These are phyloP conservation scores for Hestina assimilis DNA, from an alignment of 1,140 invertebrate species.

Conservation along the genomic window DNA sequence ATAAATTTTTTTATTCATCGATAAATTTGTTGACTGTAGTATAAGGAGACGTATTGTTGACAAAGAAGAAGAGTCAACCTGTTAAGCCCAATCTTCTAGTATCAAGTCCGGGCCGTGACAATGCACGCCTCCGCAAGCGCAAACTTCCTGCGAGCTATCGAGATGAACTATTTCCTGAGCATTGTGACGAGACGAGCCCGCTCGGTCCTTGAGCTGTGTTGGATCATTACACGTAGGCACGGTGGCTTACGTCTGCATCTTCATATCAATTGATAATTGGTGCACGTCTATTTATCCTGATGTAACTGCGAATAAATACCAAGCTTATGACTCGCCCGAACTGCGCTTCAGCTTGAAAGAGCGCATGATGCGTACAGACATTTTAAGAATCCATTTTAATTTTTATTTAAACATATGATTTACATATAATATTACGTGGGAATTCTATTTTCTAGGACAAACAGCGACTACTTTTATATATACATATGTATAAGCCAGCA, in stretches of 20 bases:
- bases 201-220: constrained; percentile 23
- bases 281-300: background rate
- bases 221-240: constrained; percentile 9
- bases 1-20: too few relatives aligned
- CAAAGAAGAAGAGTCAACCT: constrained; percentile 9
- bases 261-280: background rate
- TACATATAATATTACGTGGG: too few relatives aligned
- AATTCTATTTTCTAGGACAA: too few relatives aligned
- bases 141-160: constrained; percentile 54
- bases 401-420: too few relatives aligned
- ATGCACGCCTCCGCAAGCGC: constrained; percentile 48
- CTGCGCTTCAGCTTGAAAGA: too few relatives aligned
- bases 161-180: constrained; percentile 59
- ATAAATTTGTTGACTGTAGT: too few relatives aligned
- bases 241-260: background rate
- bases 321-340: too few relatives aligned
- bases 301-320: too few relatives aligned
- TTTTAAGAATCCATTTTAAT: too few relatives aligned
- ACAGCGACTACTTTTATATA: too few relatives aligned
- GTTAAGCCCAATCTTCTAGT: constrained; percentile 12
- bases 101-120: constrained; percentile 21
- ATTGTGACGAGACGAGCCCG: constrained; percentile 42
- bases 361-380: too few relatives aligned
- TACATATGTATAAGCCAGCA: too few relatives aligned
- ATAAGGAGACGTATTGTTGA: background rate